Evolutionary conservation across 2,888 invertebrate genomes (phyloP).

Genomic region (Mythimna loreyi): DNA sequence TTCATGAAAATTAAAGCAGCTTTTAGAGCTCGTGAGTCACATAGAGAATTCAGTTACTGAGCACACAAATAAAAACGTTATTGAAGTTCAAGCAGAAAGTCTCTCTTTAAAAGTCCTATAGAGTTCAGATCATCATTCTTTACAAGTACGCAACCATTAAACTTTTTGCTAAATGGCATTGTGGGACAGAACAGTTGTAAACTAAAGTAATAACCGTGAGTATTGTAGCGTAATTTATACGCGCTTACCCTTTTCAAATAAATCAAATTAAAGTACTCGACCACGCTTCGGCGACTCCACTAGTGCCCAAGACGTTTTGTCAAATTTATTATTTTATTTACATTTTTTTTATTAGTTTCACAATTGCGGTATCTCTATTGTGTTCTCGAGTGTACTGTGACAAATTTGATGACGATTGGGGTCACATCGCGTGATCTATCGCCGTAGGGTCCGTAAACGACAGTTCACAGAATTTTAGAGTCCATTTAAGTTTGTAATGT

Average conservation of each 20-base stretch:
- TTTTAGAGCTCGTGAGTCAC: neutral
- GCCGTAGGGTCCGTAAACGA: conserved; percentile 82
- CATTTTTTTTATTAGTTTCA: conserved; percentile 87
- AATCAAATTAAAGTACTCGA: conserved; percentile 90
- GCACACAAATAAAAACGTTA: neutral
- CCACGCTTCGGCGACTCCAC: conserved; percentile 83
- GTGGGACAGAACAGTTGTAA: conserved; percentile 63
- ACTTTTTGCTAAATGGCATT: conserved; percentile 68
- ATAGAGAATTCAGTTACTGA: neutral
- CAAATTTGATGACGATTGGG: conserved; percentile 90
- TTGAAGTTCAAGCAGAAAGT: neutral
- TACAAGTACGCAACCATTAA: conserved; percentile 58
- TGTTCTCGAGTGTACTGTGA: conserved; percentile 89
- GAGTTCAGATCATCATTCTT: conserved; percentile 48
- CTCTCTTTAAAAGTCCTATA: conserved; percentile 11
- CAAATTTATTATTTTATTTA: conserved; percentile 91
- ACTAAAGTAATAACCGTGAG: conserved; percentile 65
- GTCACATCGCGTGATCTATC: conserved; percentile 87
- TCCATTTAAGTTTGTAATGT: conserved; percentile 86
- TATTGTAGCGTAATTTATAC: conserved; percentile 84
- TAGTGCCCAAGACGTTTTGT: conserved; percentile 91
- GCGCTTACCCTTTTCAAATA: conserved; percentile 88
- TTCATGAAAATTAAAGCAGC: neutral
- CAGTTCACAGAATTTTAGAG: conserved; percentile 87
- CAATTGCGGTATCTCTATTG: conserved; percentile 85